phyloP scores from a whole-genome alignment of 2,113 vertebrate genomes.

The Pan troglodytes region NHGRI_mPanTro3-v2.1_pri NC_072402.2:81498501-81499000 shows the following conservation, averaged over 20 bases:
- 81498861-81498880: conserved; percentile 4
- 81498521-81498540: conserved; percentile 38
- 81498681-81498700: conserved; percentile 42
- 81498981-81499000: conserved; percentile 50
- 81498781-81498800: conserved; percentile 44
- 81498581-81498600: background rate
- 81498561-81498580: background rate
- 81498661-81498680: background rate
- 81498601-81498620: background rate
- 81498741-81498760: background rate
- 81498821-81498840: conserved; percentile 57
- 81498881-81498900: conserved; percentile 24
- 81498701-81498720: background rate
- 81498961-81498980: conserved; percentile 36
- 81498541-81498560: conserved; percentile 34
- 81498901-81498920: background rate
- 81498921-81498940: conserved; percentile 5
- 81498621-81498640: background rate
- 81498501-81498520: conserved; percentile 24
- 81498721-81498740: conserved; percentile 4
- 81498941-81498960: conserved; percentile 49
- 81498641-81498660: background rate
- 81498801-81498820: conserved; percentile 44
- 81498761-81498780: conserved; percentile 39
- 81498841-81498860: conserved; percentile 25